phyloP scores from a whole-genome alignment of 2,888 invertebrate genomes.

The Agriopis marginaria region DNA sequence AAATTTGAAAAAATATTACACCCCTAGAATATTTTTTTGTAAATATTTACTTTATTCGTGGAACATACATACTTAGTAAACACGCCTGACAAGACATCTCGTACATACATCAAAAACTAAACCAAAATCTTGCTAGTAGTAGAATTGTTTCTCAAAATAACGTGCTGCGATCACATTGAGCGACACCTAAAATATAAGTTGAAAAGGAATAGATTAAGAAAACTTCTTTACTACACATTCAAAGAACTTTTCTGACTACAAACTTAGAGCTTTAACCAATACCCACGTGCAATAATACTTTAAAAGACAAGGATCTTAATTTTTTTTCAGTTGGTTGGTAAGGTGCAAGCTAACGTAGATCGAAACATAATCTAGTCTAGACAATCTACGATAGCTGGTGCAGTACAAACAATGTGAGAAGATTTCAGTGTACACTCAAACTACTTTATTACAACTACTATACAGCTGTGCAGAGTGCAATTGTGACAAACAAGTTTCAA shows the following conservation, averaged over 20 bases:
- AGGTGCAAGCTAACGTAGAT: not conserved
- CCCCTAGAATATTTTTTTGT: too few species aligned
- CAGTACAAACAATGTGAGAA: constrained; percentile 1
- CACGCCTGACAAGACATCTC: constrained; percentile 10
- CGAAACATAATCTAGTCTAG: not conserved
- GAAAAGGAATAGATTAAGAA: not conserved
- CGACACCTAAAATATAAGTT: constrained; percentile 7
- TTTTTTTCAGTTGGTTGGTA: not conserved
- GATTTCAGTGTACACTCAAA: constrained; percentile 5
- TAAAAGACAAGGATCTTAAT: too few species aligned
- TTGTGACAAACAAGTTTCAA: constrained; percentile 13
- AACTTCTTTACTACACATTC: not conserved
- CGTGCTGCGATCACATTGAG: constrained; percentile 9
- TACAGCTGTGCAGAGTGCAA: constrained; percentile 17
- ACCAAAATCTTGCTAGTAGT: constrained; percentile 5
- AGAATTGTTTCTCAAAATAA: not conserved
- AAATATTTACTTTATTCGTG: too few species aligned
- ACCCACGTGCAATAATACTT: too few species aligned
- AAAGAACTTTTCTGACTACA: not conserved
- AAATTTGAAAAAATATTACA: too few species aligned
- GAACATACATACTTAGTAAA: not conserved
- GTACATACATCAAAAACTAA: constrained; percentile 6
- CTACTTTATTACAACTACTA: not conserved
- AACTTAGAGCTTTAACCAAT: not conserved
- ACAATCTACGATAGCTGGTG: not conserved